Base-by-base conservation (phyloP, 2,888 invertebrate genomes). In the Lithosia quadra region DNA sequence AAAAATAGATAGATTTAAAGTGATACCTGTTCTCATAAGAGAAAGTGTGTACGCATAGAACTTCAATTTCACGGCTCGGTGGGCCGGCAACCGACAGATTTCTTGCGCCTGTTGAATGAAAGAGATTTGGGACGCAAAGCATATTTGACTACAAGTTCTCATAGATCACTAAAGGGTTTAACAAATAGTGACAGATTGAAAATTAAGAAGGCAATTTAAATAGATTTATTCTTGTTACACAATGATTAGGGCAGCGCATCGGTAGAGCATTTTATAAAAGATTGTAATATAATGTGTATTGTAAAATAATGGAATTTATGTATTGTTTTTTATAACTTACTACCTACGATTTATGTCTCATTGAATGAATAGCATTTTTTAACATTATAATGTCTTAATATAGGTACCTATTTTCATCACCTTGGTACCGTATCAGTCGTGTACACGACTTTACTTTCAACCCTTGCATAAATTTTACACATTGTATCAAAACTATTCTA, bases 61-160 rank as follows among this genome's bases (percentile, higher is more conserved):
- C 67, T 65, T 60, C 68, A 61, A 75, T 75, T 74, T 63, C 57
- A 61, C 75, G 57, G 69, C 60, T 70, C 75, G 62, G 10, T 73
- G 75, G 63, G 55, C 55, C 22, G 43, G 24, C 61, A 49, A 53
- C 67, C 67, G 69, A 49, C 55, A 59, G 61, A 69, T 70, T 63
- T 57, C 62, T 49, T 63, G 9, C 53, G 28, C 28, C 28, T 11
- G 15, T 13, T n/a, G 13, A 33, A 53, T 33, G 21, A n/a, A 33
- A 63, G n/a, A n/a, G 49, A 63, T 28, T 49, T 33, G 28, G 13
- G 33, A 33, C 53, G 33, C 8, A 0, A 21, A 21, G n/a, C 3
- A 49, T 63, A 63, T 49, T 43, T 62, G 49, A 13, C 15, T 49
- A 53, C 49, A 53, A 49, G 21, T 33, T 53, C 21, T 28, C 24